phyloP scores from a whole-genome alignment of 2,113 vertebrate genomes.

The Scalopus aquaticus region DNA sequence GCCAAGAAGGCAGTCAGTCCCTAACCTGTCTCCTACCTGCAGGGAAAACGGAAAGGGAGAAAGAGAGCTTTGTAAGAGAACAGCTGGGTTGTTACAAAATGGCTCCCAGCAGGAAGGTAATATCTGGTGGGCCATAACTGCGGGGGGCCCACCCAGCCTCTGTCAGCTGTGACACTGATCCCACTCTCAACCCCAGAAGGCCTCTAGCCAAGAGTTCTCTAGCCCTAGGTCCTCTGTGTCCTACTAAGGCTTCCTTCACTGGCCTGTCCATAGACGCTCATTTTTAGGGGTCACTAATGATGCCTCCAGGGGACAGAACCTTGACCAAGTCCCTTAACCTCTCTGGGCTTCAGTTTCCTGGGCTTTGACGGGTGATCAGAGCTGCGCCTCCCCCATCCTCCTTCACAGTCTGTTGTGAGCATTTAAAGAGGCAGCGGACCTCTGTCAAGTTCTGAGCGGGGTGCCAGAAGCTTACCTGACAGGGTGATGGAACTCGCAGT shows the following conservation, averaged over 20 bases:
- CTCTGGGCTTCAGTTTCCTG: slow-evolving; percentile 3
- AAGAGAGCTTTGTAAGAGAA: neutral
- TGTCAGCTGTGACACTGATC: neutral
- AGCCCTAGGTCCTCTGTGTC: neutral
- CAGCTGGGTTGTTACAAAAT: slow-evolving; percentile 10
- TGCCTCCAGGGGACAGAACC: neutral
- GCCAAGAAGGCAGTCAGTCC: neutral
- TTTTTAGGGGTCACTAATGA: neutral
- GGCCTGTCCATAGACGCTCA: neutral
- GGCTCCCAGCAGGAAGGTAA: neutral
- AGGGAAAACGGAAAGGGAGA: neutral
- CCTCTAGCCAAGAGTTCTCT: neutral
- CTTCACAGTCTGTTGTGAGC: neutral
- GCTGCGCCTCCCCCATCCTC: neutral
- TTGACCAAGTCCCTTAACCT: neutral
- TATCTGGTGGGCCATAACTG: neutral
- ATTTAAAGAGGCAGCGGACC: neutral
- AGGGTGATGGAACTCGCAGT: slow-evolving; percentile 85
- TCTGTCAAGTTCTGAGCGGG: neutral
- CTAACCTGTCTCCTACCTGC: neutral
- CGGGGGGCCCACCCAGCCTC: too few relatives aligned
- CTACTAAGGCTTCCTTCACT: slow-evolving; percentile 4
- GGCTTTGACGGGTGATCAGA: neutral
- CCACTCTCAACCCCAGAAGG: neutral
- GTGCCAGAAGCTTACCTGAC: slow-evolving; percentile 83